These are phyloP conservation scores for Epistrophe grossulariae DNA, from an alignment of 2,888 invertebrate genomes.

Conservation along the genomic window DNA sequence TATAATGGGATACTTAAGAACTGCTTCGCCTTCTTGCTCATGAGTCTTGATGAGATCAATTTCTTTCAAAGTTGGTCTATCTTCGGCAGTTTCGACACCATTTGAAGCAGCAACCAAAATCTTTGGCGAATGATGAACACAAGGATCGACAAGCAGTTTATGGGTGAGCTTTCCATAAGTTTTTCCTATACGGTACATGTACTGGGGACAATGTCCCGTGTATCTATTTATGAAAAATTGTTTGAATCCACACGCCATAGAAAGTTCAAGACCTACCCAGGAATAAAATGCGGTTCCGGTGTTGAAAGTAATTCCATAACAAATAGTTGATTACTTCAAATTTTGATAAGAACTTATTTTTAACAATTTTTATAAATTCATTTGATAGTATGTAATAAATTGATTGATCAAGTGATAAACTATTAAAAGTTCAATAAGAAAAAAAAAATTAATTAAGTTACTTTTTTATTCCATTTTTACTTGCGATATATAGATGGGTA, in stretches of 20 bases:
- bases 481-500: background rate
- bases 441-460: background rate
- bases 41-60: constrained; percentile 88
- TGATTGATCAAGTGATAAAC: background rate
- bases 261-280: constrained; percentile 85
- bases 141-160: constrained; percentile 90
- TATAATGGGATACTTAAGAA: constrained; percentile 89
- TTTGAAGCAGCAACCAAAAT: constrained; percentile 87
- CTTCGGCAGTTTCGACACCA: constrained; percentile 83
- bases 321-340: constrained; percentile 41
- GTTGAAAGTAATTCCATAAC: constrained; percentile 83
- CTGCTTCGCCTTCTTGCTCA: constrained; percentile 87
- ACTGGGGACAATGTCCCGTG: constrained; percentile 91
- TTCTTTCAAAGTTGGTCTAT: constrained; percentile 87
- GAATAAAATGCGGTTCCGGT: constrained; percentile 90
- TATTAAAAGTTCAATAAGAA: background rate
- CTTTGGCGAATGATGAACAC: constrained; percentile 89
- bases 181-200: constrained; percentile 89
- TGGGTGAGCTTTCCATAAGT: constrained; percentile 90
- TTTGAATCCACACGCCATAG: background rate
- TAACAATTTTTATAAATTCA: background rate
- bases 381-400: background rate
- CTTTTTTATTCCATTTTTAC: background rate
- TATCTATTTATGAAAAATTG: constrained; percentile 85
- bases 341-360: constrained; percentile 26